Evolutionary conservation across 1,140 invertebrate genomes (phyloP).

Genomic region (Propsilocerus akamusi): DNA sequence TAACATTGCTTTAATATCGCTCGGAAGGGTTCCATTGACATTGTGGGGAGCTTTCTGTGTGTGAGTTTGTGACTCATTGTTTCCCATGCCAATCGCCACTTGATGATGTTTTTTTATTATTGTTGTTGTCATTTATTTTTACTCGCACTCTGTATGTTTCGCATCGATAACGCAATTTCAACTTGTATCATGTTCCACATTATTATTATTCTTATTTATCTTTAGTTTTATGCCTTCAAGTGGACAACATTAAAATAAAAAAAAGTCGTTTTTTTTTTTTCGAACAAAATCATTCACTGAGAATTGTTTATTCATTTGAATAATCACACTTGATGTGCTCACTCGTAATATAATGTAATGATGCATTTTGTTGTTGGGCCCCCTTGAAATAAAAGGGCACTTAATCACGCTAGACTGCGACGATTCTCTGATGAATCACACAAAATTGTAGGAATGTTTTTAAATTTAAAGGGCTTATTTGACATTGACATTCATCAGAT

Average conservation of each 20-base stretch:
- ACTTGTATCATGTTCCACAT: not conserved
- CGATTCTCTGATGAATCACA: not conserved
- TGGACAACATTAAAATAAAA: not conserved
- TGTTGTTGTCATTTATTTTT: too few relatives aligned
- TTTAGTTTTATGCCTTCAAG: not conserved
- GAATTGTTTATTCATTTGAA: not conserved
- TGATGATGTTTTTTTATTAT: not conserved
- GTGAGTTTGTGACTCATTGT: too few relatives aligned
- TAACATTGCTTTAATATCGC: conserved; percentile 1
- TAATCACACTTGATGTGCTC: too few relatives aligned
- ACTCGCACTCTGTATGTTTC: too few relatives aligned
- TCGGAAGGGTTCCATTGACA: not conserved
- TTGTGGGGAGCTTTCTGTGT: not conserved
- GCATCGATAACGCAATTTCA: not conserved
- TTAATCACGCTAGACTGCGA: not conserved
- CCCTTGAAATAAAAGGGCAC: too few relatives aligned
- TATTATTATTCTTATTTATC: not conserved
- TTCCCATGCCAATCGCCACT: too few relatives aligned
- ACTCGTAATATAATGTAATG: too few relatives aligned
- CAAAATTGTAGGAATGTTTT: not conserved
- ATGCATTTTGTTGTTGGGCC: not conserved
- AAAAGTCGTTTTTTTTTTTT: not conserved
- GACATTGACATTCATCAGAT: not conserved
- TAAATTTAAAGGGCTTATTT: not conserved
- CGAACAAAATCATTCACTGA: not conserved